Base-by-base conservation (phyloP, 2,888 invertebrate genomes). In the Drosophila phalerata region DNA sequence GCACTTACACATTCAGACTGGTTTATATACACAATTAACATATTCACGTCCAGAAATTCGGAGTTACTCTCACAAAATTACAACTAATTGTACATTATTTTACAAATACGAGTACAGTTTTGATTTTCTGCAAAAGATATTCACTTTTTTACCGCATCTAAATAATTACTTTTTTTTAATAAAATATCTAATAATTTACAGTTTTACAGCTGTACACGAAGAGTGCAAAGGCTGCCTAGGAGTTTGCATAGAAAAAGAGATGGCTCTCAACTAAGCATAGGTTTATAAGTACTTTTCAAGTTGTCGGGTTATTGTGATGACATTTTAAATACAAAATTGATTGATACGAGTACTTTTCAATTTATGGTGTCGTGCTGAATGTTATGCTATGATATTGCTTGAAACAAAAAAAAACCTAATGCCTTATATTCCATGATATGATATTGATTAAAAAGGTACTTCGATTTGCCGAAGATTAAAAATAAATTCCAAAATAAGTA, bases 11-110 rank as follows among this genome's bases (percentile, higher is more conserved):
- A 43, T 28, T 49, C 61, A 75, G n/a, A 66, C 47, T 43, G 49
- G 9, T n/a, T 40, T 66, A 61, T 58, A 42, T 73, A 77, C 76
- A 66, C 30, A 55, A 25, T 53, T 34, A 15, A 52, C 38, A 66
- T 22, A 32, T 72, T 65, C 52, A 56, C 40, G 43, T 63, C 30
- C 53, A 47, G 19, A 42, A 51, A 32, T 48, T 40, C 42, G 43
- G n/a, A 52, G 25, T 11, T 66, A 63, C 61, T 58, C 82, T 57
- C 66, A 67, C 71, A 69, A 67, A 49, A 55, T 81, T 79, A 80
- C 60, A 74, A 42, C 87, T 83, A 88, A 66, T 84, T 84, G 58
- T 88, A 84, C 82, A 84, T 72, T 69, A 69, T 63, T 84, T 69
- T 75, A 66, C 82, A 84, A 51, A 56, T 62, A 62, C 61, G 22